Evolutionary conservation across 2,888 invertebrate genomes (phyloP).

Genomic region (Endomychus coccineus): DNA sequence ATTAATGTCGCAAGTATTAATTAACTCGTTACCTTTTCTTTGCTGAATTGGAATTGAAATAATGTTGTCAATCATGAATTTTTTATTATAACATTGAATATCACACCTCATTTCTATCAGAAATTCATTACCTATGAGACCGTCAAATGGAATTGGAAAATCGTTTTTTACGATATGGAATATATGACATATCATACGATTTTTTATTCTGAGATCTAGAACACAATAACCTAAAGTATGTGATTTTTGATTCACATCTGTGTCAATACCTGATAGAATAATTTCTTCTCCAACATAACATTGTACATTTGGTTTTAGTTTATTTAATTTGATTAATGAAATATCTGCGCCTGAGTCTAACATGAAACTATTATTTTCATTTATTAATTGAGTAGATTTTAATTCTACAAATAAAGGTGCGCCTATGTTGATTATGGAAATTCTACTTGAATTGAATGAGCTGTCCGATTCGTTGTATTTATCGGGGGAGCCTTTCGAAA

Average conservation of each 20-base stretch:
- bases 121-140: slow-evolving; percentile 20
- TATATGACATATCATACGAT: slow-evolving; percentile 6
- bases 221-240: slow-evolving; percentile 7
- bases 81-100: slow-evolving; percentile 18
- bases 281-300: slow-evolving; percentile 6
- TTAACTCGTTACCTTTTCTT: too few relatives aligned
- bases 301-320: slow-evolving; percentile 10
- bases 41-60: background rate
- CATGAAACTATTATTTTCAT: slow-evolving; percentile 10
- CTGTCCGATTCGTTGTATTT: slow-evolving; percentile 8
- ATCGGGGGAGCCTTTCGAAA: slow-evolving; percentile 7
- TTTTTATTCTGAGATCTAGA: slow-evolving; percentile 1
- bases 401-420: slow-evolving; percentile 9
- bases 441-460: slow-evolving; percentile 12
- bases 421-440: slow-evolving; percentile 10
- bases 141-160: slow-evolving; percentile 22
- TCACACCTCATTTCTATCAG: slow-evolving; percentile 5
- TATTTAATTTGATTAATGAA: slow-evolving; percentile 13
- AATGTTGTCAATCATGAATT: slow-evolving; percentile 2
- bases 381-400: slow-evolving; percentile 6
- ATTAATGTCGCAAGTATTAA: slow-evolving; percentile 1
- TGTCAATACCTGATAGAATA: slow-evolving; percentile 12
- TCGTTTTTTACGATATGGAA: slow-evolving; percentile 15
- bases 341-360: slow-evolving; percentile 18
- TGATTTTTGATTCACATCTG: background rate